Evolutionary conservation across 2,888 invertebrate species (phyloP).

Genomic region (Sialis fuliginosa): DNA sequence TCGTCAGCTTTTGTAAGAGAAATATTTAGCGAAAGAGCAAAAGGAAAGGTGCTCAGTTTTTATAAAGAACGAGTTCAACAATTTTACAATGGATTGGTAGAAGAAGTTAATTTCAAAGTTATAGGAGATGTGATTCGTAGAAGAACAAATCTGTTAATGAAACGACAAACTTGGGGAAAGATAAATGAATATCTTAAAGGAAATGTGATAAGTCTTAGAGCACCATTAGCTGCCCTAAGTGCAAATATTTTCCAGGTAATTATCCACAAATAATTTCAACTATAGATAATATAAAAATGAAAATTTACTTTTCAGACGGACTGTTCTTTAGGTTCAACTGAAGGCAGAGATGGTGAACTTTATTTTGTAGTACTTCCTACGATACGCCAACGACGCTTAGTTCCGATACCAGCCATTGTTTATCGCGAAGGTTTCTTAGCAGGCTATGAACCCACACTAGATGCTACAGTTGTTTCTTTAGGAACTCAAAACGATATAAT

Average conservation of each 20-base stretch:
- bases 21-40: conserved; percentile 64
- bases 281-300: conserved; percentile 5
- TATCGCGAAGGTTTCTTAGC: conserved; percentile 61
- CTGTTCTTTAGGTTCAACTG: conserved; percentile 52
- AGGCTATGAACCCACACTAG: conserved; percentile 68
- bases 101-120: conserved; percentile 66
- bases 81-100: conserved; percentile 73
- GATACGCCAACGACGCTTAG: conserved; percentile 57
- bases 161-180: conserved; percentile 59
- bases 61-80: conserved; percentile 77
- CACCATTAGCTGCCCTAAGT: conserved; percentile 64
- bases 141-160: conserved; percentile 61
- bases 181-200: conserved; percentile 60
- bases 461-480: conserved; percentile 67
- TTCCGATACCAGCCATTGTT: conserved; percentile 70
- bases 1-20: conserved; percentile 68
- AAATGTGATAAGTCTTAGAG: conserved; percentile 48
- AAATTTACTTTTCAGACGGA: conserved; percentile 44
- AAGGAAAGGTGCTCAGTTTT: conserved; percentile 65
- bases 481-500: conserved; percentile 52
- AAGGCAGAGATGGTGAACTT: conserved; percentile 69
- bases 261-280: conserved; percentile 1
- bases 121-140: conserved; percentile 69
- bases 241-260: conserved; percentile 62
- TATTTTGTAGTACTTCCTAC: conserved; percentile 72